Base-by-base conservation (phyloP, 2,797 vertebrate genomes). In the Micropoecilia bifurca region DNA sequence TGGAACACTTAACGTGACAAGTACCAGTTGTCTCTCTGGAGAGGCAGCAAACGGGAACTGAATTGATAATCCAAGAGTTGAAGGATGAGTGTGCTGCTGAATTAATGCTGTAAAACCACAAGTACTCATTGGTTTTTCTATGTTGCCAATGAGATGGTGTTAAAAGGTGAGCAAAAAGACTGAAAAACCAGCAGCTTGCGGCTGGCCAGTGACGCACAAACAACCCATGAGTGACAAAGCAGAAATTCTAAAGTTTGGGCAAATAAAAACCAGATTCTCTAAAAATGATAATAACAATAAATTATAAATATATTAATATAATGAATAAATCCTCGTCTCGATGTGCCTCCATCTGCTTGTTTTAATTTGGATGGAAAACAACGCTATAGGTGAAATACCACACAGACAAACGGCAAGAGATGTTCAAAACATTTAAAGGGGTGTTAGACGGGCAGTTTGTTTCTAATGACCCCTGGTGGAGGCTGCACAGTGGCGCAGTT, bases 381-480 rank as follows among this genome's bases (percentile, higher is more conserved):
- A 45, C 9, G 36, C 8, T 50, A 48, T 18, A 36, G 1, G 10
- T 73, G 55, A 13, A 57, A 13, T 57, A 28, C 10, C 25, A 33
- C n/a, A 10, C 4, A 25, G 9, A 12, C 16, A n/a, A 14, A 68
- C 10, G 10, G 75, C 59, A 50, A 39, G 69, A 76, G 13, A 28
- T 28, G 33, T 12, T 66, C 10, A 68, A 50, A 69, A 69, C n/a
- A 41, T 36, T 28, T 16, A 20, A 76, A 69, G 2, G 2, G 14
- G 6, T 28, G 0, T n/a, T 10, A 2, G 46, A 8, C 25, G 46
- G 47, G 63, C 53, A 63, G 41, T 13, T 73, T 66, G 55, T 43
- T 81, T 63, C 30, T 81, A 33, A 69, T 41, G 68, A 71, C 79
- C 57, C 74, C 79, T 63, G 48, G 74, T 81, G 79, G 74, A 50